Percentiles rank a stretch among this genome's conserved stretches.
Evolutionary conservation across 2,888 invertebrate genomes (phyloP).

Genomic region (Drosophila demipolita): DNA sequence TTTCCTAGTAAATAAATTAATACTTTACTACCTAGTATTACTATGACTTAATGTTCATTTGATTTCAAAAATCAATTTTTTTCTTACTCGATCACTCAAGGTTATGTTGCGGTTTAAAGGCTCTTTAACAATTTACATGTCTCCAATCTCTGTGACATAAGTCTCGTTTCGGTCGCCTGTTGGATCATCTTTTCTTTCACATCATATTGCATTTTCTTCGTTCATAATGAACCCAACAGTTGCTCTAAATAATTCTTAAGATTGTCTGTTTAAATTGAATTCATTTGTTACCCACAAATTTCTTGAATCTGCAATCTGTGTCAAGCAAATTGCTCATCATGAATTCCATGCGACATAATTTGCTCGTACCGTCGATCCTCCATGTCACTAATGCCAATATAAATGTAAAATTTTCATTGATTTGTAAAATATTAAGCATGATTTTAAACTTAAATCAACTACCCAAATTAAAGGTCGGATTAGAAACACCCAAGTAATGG

Average conservation of each 20-base stretch:
- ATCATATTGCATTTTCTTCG: constrained; percentile 15
- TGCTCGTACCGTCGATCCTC: neutral
- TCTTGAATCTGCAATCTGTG: neutral
- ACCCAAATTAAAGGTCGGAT: neutral
- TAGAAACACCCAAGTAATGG: too few relatives aligned
- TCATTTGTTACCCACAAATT: constrained; percentile 9
- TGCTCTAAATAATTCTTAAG: neutral
- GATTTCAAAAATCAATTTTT: neutral
- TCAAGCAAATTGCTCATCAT: constrained; percentile 12
- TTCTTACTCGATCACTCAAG: constrained; percentile 26
- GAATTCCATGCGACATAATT: neutral
- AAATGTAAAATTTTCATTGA: constrained; percentile 1
- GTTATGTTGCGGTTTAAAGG: constrained; percentile 9
- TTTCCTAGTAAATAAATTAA: too few relatives aligned
- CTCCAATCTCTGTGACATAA: neutral
- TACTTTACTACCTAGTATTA: too few relatives aligned
- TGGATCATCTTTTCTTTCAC: neutral
- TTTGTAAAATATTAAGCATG: neutral
- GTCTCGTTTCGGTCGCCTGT: neutral
- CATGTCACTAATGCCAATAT: neutral
- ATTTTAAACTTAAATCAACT: neutral
- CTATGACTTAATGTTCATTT: neutral
- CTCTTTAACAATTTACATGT: constrained; percentile 1
- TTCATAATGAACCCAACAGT: constrained; percentile 14
- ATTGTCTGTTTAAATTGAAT: neutral